Evolutionary conservation across 2,113 vertebrate species (phyloP).

Genomic region (Suncus etruscus): DNA sequence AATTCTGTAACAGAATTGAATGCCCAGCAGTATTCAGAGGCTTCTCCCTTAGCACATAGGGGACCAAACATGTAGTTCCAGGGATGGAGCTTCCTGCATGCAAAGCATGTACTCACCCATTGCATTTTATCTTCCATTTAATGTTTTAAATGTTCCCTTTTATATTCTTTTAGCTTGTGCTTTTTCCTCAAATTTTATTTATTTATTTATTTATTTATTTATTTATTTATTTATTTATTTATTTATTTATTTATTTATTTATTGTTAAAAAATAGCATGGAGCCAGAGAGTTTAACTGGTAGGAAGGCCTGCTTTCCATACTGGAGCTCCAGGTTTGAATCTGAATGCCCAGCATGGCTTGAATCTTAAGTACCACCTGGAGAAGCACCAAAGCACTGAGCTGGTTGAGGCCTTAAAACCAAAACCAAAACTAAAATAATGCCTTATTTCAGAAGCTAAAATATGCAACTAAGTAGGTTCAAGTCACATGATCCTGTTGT

Average conservation of each 20-base stretch:
- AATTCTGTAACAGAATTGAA: not conserved
- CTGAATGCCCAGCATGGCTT: too few relatives aligned
- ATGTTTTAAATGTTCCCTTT: conserved; percentile 48
- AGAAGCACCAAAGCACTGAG: too few relatives aligned
- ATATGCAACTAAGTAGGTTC: conserved; percentile 17
- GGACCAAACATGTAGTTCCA: too few relatives aligned
- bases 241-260: too few relatives aligned
- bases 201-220: too few relatives aligned
- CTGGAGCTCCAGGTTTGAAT: not conserved
- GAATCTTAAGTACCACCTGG: not conserved
- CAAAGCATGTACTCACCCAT: too few relatives aligned
- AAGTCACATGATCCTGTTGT: not conserved
- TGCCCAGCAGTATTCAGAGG: too few relatives aligned
- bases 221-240: too few relatives aligned
- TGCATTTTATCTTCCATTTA: not conserved
- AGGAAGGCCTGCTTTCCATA: not conserved
- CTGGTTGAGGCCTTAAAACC: too few relatives aligned
- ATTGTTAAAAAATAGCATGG: not conserved
- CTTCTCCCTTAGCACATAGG: too few relatives aligned
- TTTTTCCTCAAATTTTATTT: conserved; percentile 52
- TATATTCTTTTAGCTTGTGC: conserved; percentile 38
- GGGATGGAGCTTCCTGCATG: too few relatives aligned
- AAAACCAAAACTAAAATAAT: too few relatives aligned
- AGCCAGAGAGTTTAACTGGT: not conserved
- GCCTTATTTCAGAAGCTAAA: conserved; percentile 60